phyloP scores from a whole-genome alignment of 2,888 invertebrate genomes.

The Epinotia ramella region DNA sequence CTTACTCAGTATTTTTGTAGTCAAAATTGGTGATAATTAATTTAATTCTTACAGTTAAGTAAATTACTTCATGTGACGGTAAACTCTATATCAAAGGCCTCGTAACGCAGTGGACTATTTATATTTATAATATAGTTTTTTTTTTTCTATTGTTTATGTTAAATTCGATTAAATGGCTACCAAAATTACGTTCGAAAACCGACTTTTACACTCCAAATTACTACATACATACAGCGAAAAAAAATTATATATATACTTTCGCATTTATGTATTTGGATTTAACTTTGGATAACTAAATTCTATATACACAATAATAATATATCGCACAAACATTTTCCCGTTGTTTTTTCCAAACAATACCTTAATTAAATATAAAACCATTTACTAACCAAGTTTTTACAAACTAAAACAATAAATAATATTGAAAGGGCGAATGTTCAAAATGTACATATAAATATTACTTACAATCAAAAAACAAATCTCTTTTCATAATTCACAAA shows the following conservation, averaged over 20 bases:
- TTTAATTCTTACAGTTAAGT: too few relatives aligned
- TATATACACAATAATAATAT: conserved; percentile 78
- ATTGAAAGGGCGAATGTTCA: conserved; percentile 68
- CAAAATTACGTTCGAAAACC: conserved; percentile 64
- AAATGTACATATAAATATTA: conserved; percentile 81
- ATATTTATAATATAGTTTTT: conserved; percentile 4
- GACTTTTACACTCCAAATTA: conserved; percentile 59
- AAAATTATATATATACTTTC: conserved; percentile 62
- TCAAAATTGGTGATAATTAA: background rate
- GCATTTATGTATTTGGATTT: conserved; percentile 80
- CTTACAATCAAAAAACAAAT: conserved; percentile 77
- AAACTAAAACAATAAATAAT: conserved; percentile 71
- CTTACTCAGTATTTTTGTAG: background rate
- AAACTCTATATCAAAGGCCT: background rate
- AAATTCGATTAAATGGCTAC: background rate
- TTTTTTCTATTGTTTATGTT: conserved; percentile 1
- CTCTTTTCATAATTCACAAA: conserved; percentile 64
- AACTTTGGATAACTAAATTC: conserved; percentile 80
- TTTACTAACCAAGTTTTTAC: conserved; percentile 71
- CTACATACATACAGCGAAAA: conserved; percentile 66
- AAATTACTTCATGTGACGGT: background rate
- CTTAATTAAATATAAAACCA: conserved; percentile 65
- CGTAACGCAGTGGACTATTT: background rate
- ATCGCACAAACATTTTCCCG: conserved; percentile 62
- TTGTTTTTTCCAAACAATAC: conserved; percentile 55